A percentile compares a stretch with the other conserved stretches of the same genome.
Evolutionary conservation across 2,888 invertebrate species (phyloP).

Genomic region (Hyppa rectilinea): DNA sequence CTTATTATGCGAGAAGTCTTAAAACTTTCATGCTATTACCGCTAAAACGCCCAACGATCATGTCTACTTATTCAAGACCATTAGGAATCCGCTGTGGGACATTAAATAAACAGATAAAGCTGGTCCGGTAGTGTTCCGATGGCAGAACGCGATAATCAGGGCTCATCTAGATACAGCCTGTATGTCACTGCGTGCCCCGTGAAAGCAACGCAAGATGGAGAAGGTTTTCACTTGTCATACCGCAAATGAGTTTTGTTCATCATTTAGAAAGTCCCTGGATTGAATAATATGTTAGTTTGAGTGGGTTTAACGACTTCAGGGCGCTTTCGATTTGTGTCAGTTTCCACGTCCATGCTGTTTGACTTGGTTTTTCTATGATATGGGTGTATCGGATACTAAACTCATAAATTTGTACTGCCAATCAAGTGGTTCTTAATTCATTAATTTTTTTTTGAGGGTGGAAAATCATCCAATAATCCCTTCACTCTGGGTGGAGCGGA

Average conservation of each 20-base stretch:
- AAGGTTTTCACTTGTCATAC: constrained; percentile 85
- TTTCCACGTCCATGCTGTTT: constrained; percentile 15
- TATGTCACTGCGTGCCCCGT: constrained; percentile 77
- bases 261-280: constrained; percentile 87
- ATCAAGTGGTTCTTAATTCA: background rate
- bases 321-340: constrained; percentile 59
- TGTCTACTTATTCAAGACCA: constrained; percentile 62
- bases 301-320: constrained; percentile 60
- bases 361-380: constrained; percentile 13
- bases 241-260: constrained; percentile 87
- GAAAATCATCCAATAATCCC: too few species aligned
- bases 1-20: constrained; percentile 43
- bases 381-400: background rate
- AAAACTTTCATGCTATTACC: constrained; percentile 55
- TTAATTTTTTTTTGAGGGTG: too few species aligned
- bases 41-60: constrained; percentile 49
- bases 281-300: constrained; percentile 76
- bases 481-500: too few species aligned
- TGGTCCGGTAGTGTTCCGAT: constrained; percentile 75
- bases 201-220: constrained; percentile 76
- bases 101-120: constrained; percentile 76
- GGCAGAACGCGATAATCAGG: constrained; percentile 77
- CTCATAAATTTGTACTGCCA: background rate
- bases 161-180: constrained; percentile 79
- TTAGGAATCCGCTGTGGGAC: constrained; percentile 61